phyloP scores from a whole-genome alignment of 35 echinoderm and acorn worm species.

The Lytechinus variegatus region DNA sequence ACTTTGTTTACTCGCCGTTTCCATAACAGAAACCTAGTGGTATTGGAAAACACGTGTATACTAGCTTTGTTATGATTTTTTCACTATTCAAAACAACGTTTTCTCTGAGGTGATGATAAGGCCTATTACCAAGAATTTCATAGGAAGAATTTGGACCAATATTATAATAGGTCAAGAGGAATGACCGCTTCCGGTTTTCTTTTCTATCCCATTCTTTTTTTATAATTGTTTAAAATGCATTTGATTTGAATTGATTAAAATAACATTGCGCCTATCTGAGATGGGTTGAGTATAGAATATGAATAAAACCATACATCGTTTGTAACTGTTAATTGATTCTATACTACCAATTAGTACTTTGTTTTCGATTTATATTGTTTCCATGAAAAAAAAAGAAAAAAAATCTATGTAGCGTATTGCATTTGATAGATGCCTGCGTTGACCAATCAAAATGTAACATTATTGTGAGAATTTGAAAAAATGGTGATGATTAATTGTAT shows the following conservation, averaged over 20 bases:
- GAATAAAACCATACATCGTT: too few relatives aligned
- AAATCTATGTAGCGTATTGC: too few relatives aligned
- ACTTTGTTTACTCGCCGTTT: conserved; percentile 9
- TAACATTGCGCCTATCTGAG: not conserved
- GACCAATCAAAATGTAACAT: too few relatives aligned
- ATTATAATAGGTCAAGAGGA: not conserved
- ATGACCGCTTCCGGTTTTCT: not conserved
- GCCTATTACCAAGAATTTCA: not conserved
- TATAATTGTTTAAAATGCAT: not conserved
- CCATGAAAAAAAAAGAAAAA: too few relatives aligned
- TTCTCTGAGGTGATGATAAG: not conserved
- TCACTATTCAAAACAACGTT: not conserved
- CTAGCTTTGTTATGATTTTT: not conserved
- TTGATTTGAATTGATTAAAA: not conserved
- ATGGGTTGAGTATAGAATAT: not conserved
- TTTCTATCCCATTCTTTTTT: not conserved
- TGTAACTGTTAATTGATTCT: too few relatives aligned
- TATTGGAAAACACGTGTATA: conserved; percentile 11
- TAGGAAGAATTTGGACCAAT: not conserved
- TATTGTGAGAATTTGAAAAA: too few relatives aligned
- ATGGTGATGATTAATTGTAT: too few relatives aligned
- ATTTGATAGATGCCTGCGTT: too few relatives aligned
- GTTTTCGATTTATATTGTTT: too few relatives aligned
- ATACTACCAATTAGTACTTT: too few relatives aligned
- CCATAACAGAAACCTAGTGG: not conserved